Conservation (phyloP, 92 coral and sea anemone species). For the Porites cylindrica region DNA sequence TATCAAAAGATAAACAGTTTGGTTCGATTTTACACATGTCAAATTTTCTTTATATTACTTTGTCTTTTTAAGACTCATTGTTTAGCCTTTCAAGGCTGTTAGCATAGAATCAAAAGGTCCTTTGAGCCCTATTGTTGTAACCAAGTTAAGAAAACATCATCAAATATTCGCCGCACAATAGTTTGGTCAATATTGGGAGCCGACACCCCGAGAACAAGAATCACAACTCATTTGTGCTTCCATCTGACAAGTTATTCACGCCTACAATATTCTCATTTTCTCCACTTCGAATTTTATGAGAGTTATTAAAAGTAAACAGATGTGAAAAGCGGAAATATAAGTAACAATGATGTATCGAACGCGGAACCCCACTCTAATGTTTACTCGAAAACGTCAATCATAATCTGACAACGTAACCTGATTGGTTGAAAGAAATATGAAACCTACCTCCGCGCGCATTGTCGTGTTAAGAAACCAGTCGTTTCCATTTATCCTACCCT, state of each 20-base stretch:
- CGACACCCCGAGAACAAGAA: conserved; percentile 11
- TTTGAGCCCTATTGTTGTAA: conserved; percentile 52
- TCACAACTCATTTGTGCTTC: background rate
- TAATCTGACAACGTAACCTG: conserved; percentile 27
- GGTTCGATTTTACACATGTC: conserved; percentile 90
- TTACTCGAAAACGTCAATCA: conserved; percentile 78
- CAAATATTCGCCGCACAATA: conserved; percentile 37
- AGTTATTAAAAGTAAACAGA: conserved; percentile 72
- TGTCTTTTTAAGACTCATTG: conserved; percentile 76
- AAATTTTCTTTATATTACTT: conserved; percentile 61
- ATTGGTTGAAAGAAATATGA: conserved; percentile 61
- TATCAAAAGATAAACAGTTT: conserved; percentile 74
- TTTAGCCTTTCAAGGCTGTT: conserved; percentile 67
- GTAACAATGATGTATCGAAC: conserved; percentile 74
- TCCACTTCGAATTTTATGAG: conserved; percentile 55
- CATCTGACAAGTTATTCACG: conserved; percentile 6
- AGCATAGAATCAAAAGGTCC: conserved; percentile 61
- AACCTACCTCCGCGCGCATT: conserved; percentile 22
- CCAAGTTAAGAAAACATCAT: conserved; percentile 35
- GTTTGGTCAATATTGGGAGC: conserved; percentile 20
- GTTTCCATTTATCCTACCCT: background rate
- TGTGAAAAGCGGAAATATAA: conserved; percentile 74
- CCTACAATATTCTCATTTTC: conserved; percentile 23
- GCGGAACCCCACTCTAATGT: conserved; percentile 66
- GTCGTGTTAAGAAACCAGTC: conserved; percentile 7